Base-by-base conservation (phyloP, 2,113 vertebrate species). In the Onychostoma macrolepis region DNA sequence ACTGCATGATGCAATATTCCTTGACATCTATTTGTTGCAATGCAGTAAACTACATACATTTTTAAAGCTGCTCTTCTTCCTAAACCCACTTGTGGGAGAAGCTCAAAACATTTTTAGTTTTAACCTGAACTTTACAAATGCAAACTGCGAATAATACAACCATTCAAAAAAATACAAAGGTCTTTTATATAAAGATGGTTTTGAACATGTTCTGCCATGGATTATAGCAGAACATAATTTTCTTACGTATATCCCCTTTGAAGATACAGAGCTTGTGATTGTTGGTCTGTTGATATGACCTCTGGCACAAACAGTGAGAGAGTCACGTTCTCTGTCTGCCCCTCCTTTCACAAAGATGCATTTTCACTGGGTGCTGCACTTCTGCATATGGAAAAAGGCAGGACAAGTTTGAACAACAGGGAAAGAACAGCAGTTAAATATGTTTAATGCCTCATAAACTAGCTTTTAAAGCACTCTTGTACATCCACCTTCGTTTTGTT, bases 191-290 rank as follows among this genome's bases (percentile, higher is more conserved):
- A 30, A 43, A 30, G 58, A 28, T 38, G 36, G 15, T 28, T 26
- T 28, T 28, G 24, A 28, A 17, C 43, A 76, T 53, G 45, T 78
- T 74, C 48, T 53, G 36, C 63, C 19, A 12, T 53, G 76, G 76
- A 78, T 78, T 91, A 89, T 92, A 84, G 80, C 86, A 85, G 6
- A 72, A 87, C 72, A 87, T 86, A 88, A 83, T 91, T 86, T 50
- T 86, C 53, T 4, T 2, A 65, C 50, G 2, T 38, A 76, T 84
- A 80, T 84, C 80, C 24, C 53, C 38, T 88, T 28, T 33, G 30
- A 53, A 50, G 65, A 87, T 79, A 86, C 15, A 77, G 77, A 75
- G 76, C 85, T 87, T 83, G 67, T 79, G 86, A 82, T 69, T 81
- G 90, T 89, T 85, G 85, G 61, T 61, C 63, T 82, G 83, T 67